phyloP scores from a whole-genome alignment of 2,113 vertebrate genomes.

The Ophthalmolycus amberensis region DNA sequence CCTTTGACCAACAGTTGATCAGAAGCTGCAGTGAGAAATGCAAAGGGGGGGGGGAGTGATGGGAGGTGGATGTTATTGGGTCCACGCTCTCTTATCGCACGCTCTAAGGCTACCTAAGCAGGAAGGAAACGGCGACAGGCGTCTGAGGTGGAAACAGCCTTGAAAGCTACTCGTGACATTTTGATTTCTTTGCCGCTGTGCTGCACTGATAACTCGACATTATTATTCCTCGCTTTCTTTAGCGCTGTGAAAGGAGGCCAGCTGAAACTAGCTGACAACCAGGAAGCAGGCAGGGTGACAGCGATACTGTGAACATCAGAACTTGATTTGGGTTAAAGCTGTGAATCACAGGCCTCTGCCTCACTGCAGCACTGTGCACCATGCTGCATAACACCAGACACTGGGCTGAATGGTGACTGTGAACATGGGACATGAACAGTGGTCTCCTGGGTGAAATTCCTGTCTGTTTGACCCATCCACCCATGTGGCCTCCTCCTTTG shows the following conservation, averaged over 20 bases:
- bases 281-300: constrained; percentile 22
- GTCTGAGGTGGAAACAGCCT: constrained; percentile 1
- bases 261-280: constrained; percentile 10
- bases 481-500: too few relatives aligned
- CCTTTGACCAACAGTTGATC: constrained; percentile 32
- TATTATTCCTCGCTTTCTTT: constrained; percentile 46
- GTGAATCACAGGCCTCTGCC: constrained; percentile 17
- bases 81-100: constrained; percentile 42
- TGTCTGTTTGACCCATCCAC: background rate
- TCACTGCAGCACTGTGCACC: background rate
- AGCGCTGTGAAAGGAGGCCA: constrained; percentile 8
- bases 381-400: background rate
- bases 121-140: background rate
- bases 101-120: constrained; percentile 10
- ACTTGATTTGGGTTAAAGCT: constrained; percentile 52
- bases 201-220: constrained; percentile 45
- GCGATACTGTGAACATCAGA: constrained; percentile 30
- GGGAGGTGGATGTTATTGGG: constrained; percentile 10
- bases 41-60: background rate
- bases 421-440: too few relatives aligned
- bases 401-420: background rate
- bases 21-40: background rate
- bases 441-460: background rate
- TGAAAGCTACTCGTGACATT: constrained; percentile 43
- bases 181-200: constrained; percentile 15